A percentile compares a stretch with the other conserved stretches of the same genome.
Conservation (phyloP, 2,888 invertebrate genomes). For the Heliconius ismenius region DNA sequence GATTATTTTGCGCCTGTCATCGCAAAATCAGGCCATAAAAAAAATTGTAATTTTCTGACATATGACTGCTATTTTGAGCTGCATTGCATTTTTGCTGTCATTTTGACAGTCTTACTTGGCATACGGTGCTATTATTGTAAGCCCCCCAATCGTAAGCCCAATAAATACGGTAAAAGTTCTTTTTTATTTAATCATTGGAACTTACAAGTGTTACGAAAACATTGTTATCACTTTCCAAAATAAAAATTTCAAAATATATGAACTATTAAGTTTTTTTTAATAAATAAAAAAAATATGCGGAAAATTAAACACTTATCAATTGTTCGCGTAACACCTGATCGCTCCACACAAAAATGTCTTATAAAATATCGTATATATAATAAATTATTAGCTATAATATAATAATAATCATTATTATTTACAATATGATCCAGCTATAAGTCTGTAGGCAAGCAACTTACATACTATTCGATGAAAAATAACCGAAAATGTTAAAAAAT, state of each 20-base stretch:
- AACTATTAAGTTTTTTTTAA: not conserved
- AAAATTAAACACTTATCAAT: not conserved
- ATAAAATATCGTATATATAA: constrained; percentile 62
- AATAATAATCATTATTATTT: constrained; percentile 54
- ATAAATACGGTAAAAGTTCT: constrained; percentile 15
- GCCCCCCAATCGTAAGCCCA: not conserved
- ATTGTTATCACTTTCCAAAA: not conserved
- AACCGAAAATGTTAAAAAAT: constrained; percentile 41
- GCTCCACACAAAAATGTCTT: constrained; percentile 58
- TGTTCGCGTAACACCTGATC: not conserved
- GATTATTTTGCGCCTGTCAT: no score
- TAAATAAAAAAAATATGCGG: not conserved
- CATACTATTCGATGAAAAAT: constrained; percentile 46
- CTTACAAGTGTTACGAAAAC: constrained; percentile 10
- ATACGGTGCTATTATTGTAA: not conserved
- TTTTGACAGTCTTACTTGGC: not conserved
- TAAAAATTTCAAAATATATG: not conserved
- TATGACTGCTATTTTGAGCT: no score
- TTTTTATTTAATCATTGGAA: constrained; percentile 1
- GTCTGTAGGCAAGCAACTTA: constrained; percentile 73
- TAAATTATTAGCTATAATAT: constrained; percentile 65
- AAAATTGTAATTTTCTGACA: not conserved
- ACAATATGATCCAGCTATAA: constrained; percentile 77
- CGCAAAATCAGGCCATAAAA: no score
- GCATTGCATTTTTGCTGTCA: not conserved